These are phyloP conservation scores for Phodopus roborovskii DNA, from an alignment of 2,113 vertebrate species.

Conservation along the genomic window DNA sequence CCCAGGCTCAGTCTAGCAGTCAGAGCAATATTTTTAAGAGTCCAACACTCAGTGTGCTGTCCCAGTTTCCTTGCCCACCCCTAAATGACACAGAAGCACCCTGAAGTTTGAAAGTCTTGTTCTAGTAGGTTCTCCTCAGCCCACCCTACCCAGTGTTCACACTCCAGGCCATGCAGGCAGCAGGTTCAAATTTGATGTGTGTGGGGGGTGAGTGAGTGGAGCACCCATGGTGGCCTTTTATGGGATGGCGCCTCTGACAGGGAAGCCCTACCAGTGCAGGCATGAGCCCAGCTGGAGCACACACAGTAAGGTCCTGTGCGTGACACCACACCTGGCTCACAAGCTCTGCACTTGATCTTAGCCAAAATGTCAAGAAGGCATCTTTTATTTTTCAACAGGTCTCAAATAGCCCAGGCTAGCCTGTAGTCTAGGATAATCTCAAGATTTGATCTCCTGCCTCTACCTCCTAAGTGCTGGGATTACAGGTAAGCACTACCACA, in stretches of 20 bases:
- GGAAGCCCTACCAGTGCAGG: background rate
- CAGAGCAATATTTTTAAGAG: background rate
- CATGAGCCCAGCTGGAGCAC: background rate
- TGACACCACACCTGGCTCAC: background rate
- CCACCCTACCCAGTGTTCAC: accelerated
- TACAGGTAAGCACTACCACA: no score
- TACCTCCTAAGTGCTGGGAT: no score
- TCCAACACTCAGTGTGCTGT: background rate
- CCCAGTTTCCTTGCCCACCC: background rate
- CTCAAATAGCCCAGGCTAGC: background rate
- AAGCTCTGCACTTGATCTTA: background rate
- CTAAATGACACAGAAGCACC: background rate
- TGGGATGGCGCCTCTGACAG: accelerated
- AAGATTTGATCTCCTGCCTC: no score
- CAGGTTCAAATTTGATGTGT: accelerated
- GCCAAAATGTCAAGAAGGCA: background rate
- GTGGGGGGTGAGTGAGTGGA: background rate
- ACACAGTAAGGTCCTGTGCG: background rate
- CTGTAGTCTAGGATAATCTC: background rate
- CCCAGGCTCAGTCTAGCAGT: background rate
- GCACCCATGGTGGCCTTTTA: accelerated
- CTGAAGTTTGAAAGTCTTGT: background rate
- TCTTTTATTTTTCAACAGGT: background rate
- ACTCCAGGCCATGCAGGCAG: background rate
- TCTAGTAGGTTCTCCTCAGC: background rate